A percentile compares a stretch with the other conserved stretches of the same genome.
These are phyloP conservation scores for Redunca redunca DNA, from an alignment of 2,113 vertebrate genomes.

Conservation along the genomic window DNA sequence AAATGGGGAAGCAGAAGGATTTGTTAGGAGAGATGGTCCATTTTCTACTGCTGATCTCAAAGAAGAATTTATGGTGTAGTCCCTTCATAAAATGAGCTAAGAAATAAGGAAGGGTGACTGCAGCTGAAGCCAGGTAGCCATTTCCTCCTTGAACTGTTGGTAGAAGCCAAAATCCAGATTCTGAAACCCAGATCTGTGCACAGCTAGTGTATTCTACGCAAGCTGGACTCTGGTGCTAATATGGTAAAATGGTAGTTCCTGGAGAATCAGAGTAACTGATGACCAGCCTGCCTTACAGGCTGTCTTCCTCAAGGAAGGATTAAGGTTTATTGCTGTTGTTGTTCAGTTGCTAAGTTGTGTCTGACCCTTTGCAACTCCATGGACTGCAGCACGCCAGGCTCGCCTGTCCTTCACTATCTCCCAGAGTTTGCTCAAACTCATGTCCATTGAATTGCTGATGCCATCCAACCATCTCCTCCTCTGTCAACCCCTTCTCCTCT, in stretches of 20 bases:
- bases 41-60: conserved; percentile 9
- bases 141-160: background rate
- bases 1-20: background rate
- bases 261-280: background rate
- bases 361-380: background rate
- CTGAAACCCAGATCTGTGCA: background rate
- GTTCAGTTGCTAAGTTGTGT: background rate
- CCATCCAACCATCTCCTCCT: background rate
- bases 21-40: background rate
- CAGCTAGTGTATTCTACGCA: background rate
- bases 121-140: background rate
- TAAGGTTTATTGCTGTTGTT: background rate
- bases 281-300: background rate
- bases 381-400: background rate
- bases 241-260: background rate
- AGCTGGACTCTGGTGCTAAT: background rate
- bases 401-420: background rate
- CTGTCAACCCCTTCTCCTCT: background rate
- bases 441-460: background rate
- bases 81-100: background rate
- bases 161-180: background rate
- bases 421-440: background rate
- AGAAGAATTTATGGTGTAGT: background rate
- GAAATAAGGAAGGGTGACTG: background rate
- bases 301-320: background rate